Evolutionary conservation across 2,888 invertebrate species (phyloP).

Genomic region (Lasioglossum vierecki): DNA sequence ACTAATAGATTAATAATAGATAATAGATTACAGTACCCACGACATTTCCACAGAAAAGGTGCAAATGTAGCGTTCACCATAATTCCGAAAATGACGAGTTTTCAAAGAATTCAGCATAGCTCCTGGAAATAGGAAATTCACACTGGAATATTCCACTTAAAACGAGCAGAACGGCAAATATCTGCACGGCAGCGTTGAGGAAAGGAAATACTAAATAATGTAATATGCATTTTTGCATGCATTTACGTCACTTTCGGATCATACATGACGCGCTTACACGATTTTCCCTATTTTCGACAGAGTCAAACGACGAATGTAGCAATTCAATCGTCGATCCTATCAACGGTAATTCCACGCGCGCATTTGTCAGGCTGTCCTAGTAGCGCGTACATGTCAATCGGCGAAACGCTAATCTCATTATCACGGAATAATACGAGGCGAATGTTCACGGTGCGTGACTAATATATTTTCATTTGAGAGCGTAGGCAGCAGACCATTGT

Average conservation of each 20-base stretch:
- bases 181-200: neutral
- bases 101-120: neutral
- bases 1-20: neutral
- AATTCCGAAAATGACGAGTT: neutral
- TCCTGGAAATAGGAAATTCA: neutral
- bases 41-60: neutral
- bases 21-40: neutral
- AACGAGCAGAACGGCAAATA: neutral
- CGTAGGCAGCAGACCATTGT: neutral
- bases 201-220: slow-evolving; percentile 16
- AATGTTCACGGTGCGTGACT: slow-evolving; percentile 15
- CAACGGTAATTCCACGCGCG: slow-evolving; percentile 26
- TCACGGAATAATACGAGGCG: slow-evolving; percentile 34
- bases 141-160: slow-evolving; percentile 3
- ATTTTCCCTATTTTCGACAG: slow-evolving; percentile 37
- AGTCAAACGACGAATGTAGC: slow-evolving; percentile 21
- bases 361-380: slow-evolving; percentile 13
- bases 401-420: slow-evolving; percentile 60
- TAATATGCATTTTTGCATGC: slow-evolving; percentile 28
- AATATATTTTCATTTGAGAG: slow-evolving; percentile 36
- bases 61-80: neutral
- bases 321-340: slow-evolving; percentile 39
- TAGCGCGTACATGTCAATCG: slow-evolving; percentile 31
- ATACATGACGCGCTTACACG: slow-evolving; percentile 12
- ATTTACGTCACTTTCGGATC: slow-evolving; percentile 32